phyloP scores from a whole-genome alignment of 1,140 invertebrate genomes.

The Drosophila rhopaloa region DNA sequence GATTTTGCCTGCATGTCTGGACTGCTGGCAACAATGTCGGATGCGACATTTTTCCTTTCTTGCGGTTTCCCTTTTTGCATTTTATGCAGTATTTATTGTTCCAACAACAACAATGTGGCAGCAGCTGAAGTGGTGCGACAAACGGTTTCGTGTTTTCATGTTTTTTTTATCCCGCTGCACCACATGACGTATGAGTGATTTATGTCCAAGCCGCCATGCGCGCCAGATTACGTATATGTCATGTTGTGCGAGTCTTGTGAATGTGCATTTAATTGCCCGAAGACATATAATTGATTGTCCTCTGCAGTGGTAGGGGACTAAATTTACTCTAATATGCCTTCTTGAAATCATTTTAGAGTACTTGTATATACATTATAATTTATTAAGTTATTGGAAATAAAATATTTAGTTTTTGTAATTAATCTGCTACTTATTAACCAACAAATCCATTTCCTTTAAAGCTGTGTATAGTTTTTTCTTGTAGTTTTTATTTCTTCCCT shows the following conservation, averaged over 20 bases:
- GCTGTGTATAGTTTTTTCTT: too few relatives aligned
- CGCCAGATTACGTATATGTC: slow-evolving; percentile 58
- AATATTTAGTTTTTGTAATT: too few relatives aligned
- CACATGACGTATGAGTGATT: slow-evolving; percentile 78
- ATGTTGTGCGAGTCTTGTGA: slow-evolving; percentile 43
- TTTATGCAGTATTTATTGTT: slow-evolving; percentile 69
- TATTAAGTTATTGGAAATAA: too few relatives aligned
- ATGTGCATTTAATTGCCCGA: slow-evolving; percentile 68
- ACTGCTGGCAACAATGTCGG: slow-evolving; percentile 54
- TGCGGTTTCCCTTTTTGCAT: slow-evolving; percentile 55
- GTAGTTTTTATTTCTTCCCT: too few relatives aligned
- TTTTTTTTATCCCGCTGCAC: slow-evolving; percentile 48
- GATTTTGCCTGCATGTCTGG: not conserved
- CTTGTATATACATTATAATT: too few relatives aligned
- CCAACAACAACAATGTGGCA: slow-evolving; percentile 66
- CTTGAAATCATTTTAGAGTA: too few relatives aligned
- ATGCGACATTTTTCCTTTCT: slow-evolving; percentile 44
- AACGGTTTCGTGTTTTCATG: slow-evolving; percentile 58
- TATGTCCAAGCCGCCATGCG: slow-evolving; percentile 47
- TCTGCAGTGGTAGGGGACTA: not conserved
- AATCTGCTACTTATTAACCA: too few relatives aligned
- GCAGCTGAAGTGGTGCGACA: slow-evolving; percentile 43
- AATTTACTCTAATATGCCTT: not conserved
- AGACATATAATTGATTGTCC: slow-evolving; percentile 59
- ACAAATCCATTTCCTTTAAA: too few relatives aligned